Base-by-base conservation (phyloP, 2,888 invertebrate species). In the Andricus quercusramuli region DNA sequence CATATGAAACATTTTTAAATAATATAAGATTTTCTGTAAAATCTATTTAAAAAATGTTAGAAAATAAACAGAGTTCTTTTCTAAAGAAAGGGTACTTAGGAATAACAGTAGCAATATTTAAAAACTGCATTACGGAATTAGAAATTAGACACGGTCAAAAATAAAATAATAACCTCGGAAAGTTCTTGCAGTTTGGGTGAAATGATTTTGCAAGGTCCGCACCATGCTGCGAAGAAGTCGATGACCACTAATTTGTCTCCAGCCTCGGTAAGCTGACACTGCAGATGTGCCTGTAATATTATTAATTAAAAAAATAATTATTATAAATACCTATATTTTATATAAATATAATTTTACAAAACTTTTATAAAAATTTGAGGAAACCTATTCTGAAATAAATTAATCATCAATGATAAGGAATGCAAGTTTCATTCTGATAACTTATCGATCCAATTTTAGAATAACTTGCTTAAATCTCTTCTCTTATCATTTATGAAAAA, bases 191-290 rank as follows among this genome's bases (percentile, higher is more conserved):
- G 93, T 89, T 96, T 96, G 67, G 98, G 98, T 5, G 96, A 95
- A 92, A 98, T 98, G 94, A 96, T 95, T 93, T 97, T 97, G 95
- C 98, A 98, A 32, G 98, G 98, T 0, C 97, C 98, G 92, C 98
- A 98, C 98, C 98, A 98, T 81, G 96, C 96, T 79, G 98, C 98
- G 93, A 95, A 97, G 93, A 98, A 98, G 93, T 98, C 98, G 84
- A 98, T 96, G 77, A 98, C 95, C 77, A 98, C 96, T 91, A 98
- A 94, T 91, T 96, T 96, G 62, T 94, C 94, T 29, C 96, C 97
- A 25, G 97, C 97, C 86, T 95, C 96, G 2, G 92, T 89, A 87
- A 98, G 94, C 93, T 96, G 32, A 2, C 4, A n/a, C n/a, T 74
- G 0, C 13, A 74, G 51, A 13, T 74, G 56, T 11, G 20, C 37